Base-by-base conservation (phyloP, 2,888 invertebrate species). In the Neoaliturus tenellus region DNA sequence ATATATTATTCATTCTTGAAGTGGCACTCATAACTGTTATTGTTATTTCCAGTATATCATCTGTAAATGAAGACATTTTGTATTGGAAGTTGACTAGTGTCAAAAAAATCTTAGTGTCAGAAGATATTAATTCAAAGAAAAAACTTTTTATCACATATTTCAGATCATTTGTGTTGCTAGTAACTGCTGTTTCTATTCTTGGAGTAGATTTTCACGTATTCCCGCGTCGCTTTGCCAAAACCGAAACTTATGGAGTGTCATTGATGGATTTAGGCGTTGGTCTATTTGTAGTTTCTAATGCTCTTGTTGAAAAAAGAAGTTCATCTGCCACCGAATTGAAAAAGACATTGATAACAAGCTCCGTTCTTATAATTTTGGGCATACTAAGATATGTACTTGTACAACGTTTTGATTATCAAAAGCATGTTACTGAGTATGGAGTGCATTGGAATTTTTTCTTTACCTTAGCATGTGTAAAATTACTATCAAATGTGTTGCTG, bases 381-480 rank as follows among this genome's bases (percentile, higher is more conserved):
- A 85, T 93, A 0, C 91, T 91, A 0, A 92, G 97, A 85, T 94
- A 93, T 87, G 81, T 94, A 1, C 90, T 92, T n/a, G 89, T 95
- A 0, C 92, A 93, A 88, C 90, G 93, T 62, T 91, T 95, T 0
- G 93, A 96, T 87, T 99, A 99, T 90, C 96, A 97, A 84, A 95
- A 96, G 88, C 96, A 98, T 90, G 93, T 96, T 0, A 94, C 95
- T 0, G 99, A 99, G 90, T 99, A 99, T 92, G 99, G 99, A 0
- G 93, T 95, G 0, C 99, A 99, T 90, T 98, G 99, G 97, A 99
- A 99, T 91, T 99, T 99, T 90, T 99, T 99, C 90, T 95, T 98
- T 87, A 99, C 98, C 0, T 91, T 99, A 83, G 98, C 97, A 2
- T 91, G 95, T 58, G 95, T 97, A 23, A 98, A 97, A 91, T 89